A percentile compares a stretch with the other conserved stretches of the same genome.
These are phyloP conservation scores for Phymanthus crucifer DNA, from an alignment of 92 coral and sea anemone species.

Conservation along the genomic window DNA sequence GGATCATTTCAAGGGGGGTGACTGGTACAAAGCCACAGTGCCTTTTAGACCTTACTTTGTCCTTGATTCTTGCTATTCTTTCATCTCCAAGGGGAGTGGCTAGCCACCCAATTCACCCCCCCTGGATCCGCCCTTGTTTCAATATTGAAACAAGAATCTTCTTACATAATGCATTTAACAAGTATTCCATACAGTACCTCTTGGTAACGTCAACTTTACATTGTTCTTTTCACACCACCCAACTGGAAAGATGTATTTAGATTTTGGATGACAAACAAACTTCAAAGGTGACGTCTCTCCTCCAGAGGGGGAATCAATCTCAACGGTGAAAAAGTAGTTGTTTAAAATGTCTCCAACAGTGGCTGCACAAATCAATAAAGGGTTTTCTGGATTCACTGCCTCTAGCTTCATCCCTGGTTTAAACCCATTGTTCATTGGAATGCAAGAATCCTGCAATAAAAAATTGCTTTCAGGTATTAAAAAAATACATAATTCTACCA, in stretches of 20 bases:
- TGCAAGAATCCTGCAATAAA: conserved; percentile 34
- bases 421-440: conserved; percentile 50
- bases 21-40: no score
- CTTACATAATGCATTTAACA: no score
- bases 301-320: conserved; percentile 55
- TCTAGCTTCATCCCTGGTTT: conserved; percentile 73
- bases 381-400: conserved; percentile 73
- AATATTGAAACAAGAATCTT: neutral
- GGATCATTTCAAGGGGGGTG: no score
- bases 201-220: conserved; percentile 66
- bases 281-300: conserved; percentile 24
- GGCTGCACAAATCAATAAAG: conserved; percentile 67
- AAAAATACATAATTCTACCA: neutral
- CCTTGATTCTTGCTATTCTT: no score
- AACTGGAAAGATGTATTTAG: conserved; percentile 76
- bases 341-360: conserved; percentile 59
- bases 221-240: conserved; percentile 85
- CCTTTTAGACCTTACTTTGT: no score
- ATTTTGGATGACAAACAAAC: conserved; percentile 63
- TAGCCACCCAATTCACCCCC: no score
- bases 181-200: no score
- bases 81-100: no score
- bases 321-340: conserved; percentile 67
- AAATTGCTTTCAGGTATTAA: neutral
- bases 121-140: neutral